These are phyloP conservation scores for Myxocyprinus asiaticus DNA, from an alignment of 2,113 vertebrate genomes.

Conservation along the genomic window DNA sequence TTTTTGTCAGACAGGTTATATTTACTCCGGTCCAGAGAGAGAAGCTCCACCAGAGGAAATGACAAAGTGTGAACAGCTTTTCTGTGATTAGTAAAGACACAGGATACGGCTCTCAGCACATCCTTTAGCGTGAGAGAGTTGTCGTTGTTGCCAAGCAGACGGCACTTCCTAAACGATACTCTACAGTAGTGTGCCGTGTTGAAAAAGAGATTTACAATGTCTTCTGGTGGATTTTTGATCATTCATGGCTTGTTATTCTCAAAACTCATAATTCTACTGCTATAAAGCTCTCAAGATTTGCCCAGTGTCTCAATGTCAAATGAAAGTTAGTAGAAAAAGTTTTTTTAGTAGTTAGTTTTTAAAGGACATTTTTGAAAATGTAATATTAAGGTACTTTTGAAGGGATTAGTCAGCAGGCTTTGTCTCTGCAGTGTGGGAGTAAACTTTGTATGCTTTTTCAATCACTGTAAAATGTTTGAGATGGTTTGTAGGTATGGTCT, in stretches of 20 bases:
- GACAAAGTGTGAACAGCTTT: slow-evolving; percentile 45
- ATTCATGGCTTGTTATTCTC: not conserved
- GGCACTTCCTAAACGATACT: slow-evolving; percentile 43
- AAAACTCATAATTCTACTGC: not conserved
- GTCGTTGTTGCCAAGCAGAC: slow-evolving; percentile 42
- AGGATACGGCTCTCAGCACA: slow-evolving; percentile 55
- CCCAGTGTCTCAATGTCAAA: slow-evolving; percentile 5
- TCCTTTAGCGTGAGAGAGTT: slow-evolving; percentile 49
- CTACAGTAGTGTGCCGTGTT: not conserved
- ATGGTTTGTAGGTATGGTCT: slow-evolving; percentile 39
- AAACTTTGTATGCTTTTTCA: slow-evolving; percentile 55
- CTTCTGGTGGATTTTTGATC: not conserved
- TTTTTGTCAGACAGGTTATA: slow-evolving; percentile 49
- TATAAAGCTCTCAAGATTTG: not conserved
- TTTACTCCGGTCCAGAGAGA: slow-evolving; percentile 49
- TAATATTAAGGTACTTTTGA: slow-evolving; percentile 18
- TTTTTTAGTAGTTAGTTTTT: too few relatives aligned
- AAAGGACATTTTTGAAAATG: slow-evolving; percentile 2
- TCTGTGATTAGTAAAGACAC: slow-evolving; percentile 53
- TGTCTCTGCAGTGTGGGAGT: slow-evolving; percentile 37
- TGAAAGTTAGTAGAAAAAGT: not conserved
- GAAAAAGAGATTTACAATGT: slow-evolving; percentile 25
- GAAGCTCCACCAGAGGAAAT: slow-evolving; percentile 49
- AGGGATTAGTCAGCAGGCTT: not conserved
- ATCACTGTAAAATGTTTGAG: slow-evolving; percentile 56